phyloP scores from a whole-genome alignment of 2,888 invertebrate genomes.

The Athalia circularis region DNA sequence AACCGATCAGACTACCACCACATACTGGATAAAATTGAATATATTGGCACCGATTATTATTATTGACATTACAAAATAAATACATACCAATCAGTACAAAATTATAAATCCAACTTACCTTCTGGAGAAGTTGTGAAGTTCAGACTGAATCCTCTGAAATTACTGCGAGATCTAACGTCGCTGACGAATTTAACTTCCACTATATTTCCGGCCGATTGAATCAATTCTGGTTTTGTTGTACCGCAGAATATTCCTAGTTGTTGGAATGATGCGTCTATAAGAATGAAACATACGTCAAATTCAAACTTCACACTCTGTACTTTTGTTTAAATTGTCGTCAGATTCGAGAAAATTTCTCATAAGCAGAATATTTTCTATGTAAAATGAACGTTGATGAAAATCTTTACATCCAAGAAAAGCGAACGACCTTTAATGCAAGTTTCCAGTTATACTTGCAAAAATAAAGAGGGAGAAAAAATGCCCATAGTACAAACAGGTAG shows the following conservation, averaged over 20 bases:
- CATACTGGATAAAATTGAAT: slow-evolving; percentile 76
- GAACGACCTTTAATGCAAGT: slow-evolving; percentile 36
- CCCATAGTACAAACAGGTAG: slow-evolving; percentile 23
- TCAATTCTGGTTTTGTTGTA: slow-evolving; percentile 66
- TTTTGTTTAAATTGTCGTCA: too few species aligned
- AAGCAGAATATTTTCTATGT: neutral
- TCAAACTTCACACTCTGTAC: too few species aligned
- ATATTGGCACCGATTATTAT: slow-evolving; percentile 11
- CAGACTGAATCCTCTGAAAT: slow-evolving; percentile 78
- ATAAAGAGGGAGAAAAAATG: neutral
- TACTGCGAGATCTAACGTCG: slow-evolving; percentile 69
- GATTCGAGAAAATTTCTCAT: too few species aligned
- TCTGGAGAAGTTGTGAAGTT: slow-evolving; percentile 77
- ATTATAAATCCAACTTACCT: slow-evolving; percentile 64
- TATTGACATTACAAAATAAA: slow-evolving; percentile 9
- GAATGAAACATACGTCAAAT: too few species aligned
- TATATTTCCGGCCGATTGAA: slow-evolving; percentile 76
- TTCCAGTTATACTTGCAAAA: neutral
- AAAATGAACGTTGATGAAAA: neutral
- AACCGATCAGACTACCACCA: slow-evolving; percentile 79
- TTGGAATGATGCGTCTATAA: neutral
- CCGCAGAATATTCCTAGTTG: slow-evolving; percentile 72
- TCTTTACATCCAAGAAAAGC: slow-evolving; percentile 8
- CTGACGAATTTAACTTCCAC: slow-evolving; percentile 77
- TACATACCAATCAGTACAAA: neutral